Evolutionary conservation across 2,888 invertebrate genomes (phyloP).

Genomic region (Papilio demoleus): DNA sequence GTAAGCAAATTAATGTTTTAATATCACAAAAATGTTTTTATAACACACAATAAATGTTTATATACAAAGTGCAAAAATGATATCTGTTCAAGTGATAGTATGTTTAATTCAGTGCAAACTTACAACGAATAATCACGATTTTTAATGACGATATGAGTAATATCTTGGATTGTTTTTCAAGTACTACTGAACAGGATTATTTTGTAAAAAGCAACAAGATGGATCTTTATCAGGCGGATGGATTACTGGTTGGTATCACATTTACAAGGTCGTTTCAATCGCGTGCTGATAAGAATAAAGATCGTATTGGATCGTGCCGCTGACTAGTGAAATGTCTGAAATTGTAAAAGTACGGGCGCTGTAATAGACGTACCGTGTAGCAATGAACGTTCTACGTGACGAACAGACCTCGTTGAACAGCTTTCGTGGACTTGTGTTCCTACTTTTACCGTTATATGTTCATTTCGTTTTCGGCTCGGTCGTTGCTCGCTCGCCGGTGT

Average conservation of each 20-base stretch:
- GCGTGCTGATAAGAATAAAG: constrained; percentile 65
- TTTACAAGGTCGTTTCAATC: constrained; percentile 51
- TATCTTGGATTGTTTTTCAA: constrained; percentile 72
- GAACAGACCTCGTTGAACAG: constrained; percentile 71
- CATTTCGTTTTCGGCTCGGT: constrained; percentile 76
- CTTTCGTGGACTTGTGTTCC: constrained; percentile 77
- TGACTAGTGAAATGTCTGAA: constrained; percentile 46
- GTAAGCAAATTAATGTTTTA: constrained; percentile 47
- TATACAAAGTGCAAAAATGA: constrained; percentile 43
- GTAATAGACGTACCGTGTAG: constrained; percentile 66
- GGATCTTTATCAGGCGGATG: constrained; percentile 70
- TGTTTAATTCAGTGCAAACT: constrained; percentile 56
- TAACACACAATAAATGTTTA: constrained; percentile 39
- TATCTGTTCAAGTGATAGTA: constrained; percentile 47
- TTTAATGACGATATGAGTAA: constrained; percentile 71
- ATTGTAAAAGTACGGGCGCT: constrained; percentile 53
- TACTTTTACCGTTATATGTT: constrained; percentile 82
- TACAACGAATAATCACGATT: constrained; percentile 66
- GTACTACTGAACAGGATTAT: constrained; percentile 67
- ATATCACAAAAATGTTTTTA: constrained; percentile 37
- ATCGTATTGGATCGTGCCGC: constrained; percentile 48
- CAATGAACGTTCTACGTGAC: constrained; percentile 69
- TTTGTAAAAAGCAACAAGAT: constrained; percentile 64
- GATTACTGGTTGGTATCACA: constrained; percentile 67
- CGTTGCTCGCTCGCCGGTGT: constrained; percentile 66